Evolutionary conservation across 1,140 invertebrate species (phyloP).

Genomic region (Drosophila punjabiensis): DNA sequence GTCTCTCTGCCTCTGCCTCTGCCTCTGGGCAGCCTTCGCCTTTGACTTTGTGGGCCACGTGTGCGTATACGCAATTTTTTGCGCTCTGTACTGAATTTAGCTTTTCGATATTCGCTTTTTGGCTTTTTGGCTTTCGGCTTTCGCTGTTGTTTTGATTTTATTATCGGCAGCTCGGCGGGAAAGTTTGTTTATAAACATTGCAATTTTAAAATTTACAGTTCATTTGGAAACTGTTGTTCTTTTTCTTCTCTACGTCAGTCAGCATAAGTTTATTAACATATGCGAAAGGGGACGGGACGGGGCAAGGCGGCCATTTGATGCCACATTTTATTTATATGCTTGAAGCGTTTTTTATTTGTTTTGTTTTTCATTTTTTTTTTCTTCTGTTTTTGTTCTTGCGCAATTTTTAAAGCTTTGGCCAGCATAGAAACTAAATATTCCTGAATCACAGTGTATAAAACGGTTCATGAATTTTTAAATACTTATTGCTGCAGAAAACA

Average conservation of each 20-base stretch:
- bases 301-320: slow-evolving; percentile 59
- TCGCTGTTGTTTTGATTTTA: slow-evolving; percentile 59
- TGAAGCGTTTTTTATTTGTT: slow-evolving; percentile 71
- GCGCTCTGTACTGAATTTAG: slow-evolving; percentile 12
- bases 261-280: slow-evolving; percentile 68
- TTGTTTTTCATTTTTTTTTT: slow-evolving; percentile 60
- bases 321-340: slow-evolving; percentile 82
- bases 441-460: not conserved
- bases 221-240: slow-evolving; percentile 52
- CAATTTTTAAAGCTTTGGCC: slow-evolving; percentile 60
- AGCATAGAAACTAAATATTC: slow-evolving; percentile 20
- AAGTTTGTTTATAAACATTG: slow-evolving; percentile 84
- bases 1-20: not conserved
- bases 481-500: not conserved
- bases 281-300: slow-evolving; percentile 8
- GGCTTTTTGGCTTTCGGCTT: slow-evolving; percentile 17
- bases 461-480: not conserved
- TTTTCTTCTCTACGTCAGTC: slow-evolving; percentile 59
- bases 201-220: slow-evolving; percentile 82
- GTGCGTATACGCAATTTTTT: slow-evolving; percentile 78
- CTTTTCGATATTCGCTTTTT: slow-evolving; percentile 1
- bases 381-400: slow-evolving; percentile 73
- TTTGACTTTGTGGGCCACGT: slow-evolving; percentile 80
- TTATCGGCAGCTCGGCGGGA: slow-evolving; percentile 66
- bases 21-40: slow-evolving; percentile 57